Conservation (phyloP, 2,113 vertebrate species). For the Tychaedon coryphoeus region DNA sequence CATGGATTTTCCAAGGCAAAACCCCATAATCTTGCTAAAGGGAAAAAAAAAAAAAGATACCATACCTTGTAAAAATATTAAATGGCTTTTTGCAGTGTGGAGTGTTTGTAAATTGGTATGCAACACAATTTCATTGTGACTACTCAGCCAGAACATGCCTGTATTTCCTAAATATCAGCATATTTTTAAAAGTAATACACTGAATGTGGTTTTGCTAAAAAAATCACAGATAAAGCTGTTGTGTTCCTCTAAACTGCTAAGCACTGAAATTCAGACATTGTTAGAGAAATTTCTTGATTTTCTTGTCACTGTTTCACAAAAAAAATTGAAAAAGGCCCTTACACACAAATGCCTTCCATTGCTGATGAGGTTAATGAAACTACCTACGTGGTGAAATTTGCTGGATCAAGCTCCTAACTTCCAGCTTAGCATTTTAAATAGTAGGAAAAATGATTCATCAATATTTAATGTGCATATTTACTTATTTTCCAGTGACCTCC, state of each 20-base stretch:
- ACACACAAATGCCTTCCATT: background rate
- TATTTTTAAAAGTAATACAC: background rate
- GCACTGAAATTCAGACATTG: background rate
- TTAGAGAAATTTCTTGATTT: background rate
- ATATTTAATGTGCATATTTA: background rate
- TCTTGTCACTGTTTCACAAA: fast-evolving
- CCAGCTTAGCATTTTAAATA: background rate
- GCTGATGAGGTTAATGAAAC: background rate
- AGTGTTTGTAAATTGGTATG: background rate
- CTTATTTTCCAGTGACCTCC: background rate
- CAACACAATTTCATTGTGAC: background rate
- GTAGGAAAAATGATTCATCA: background rate
- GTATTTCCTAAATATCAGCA: background rate
- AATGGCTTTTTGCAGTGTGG: background rate
- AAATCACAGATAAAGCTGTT: background rate
- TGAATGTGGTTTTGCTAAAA: background rate
- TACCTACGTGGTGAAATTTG: background rate
- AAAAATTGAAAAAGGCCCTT: background rate
- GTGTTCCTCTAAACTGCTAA: background rate
- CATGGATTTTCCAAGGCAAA: background rate
- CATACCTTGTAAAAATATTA: background rate
- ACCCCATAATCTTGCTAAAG: background rate
- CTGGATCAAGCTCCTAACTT: background rate
- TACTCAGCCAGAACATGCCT: background rate
- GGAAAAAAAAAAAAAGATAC: fast-evolving